Evolutionary conservation across 2,797 vertebrate genomes (phyloP).

Genomic region (Oophaga sylvatica): DNA sequence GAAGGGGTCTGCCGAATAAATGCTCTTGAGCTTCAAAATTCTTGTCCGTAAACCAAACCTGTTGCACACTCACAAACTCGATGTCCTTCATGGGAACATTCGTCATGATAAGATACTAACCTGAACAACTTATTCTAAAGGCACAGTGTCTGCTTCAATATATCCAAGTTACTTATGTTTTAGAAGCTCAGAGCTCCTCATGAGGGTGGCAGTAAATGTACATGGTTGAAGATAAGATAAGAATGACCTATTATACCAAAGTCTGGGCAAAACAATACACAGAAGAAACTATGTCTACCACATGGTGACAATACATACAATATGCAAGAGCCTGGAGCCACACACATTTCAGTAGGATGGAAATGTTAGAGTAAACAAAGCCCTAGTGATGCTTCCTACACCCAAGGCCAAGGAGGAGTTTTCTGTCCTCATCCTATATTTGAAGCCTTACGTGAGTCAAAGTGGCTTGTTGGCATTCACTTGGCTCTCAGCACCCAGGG

Average conservation of each 20-base stretch:
- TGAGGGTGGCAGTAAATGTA: not conserved
- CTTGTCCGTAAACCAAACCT: slow-evolving; percentile 10
- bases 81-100: slow-evolving; percentile 47
- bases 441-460: too few species aligned
- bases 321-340: not conserved
- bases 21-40: not conserved
- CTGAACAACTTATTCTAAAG: slow-evolving; percentile 26
- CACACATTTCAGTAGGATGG: not conserved
- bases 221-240: not conserved
- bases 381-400: too few species aligned
- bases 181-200: not conserved
- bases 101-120: slow-evolving; percentile 35
- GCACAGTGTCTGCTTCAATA: slow-evolving; percentile 11
- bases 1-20: slow-evolving; percentile 88
- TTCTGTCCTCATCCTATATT: too few species aligned
- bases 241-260: slow-evolving; percentile 15
- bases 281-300: not conserved
- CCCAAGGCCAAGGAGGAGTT: too few species aligned
- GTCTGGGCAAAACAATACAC: not conserved
- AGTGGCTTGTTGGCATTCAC: too few species aligned
- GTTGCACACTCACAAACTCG: slow-evolving; percentile 13
- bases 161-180: not conserved
- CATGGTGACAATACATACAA: not conserved
- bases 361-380: not conserved
- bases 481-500: too few species aligned